phyloP scores from a whole-genome alignment of 2,888 invertebrate genomes.

The Lobophora halterata region DNA sequence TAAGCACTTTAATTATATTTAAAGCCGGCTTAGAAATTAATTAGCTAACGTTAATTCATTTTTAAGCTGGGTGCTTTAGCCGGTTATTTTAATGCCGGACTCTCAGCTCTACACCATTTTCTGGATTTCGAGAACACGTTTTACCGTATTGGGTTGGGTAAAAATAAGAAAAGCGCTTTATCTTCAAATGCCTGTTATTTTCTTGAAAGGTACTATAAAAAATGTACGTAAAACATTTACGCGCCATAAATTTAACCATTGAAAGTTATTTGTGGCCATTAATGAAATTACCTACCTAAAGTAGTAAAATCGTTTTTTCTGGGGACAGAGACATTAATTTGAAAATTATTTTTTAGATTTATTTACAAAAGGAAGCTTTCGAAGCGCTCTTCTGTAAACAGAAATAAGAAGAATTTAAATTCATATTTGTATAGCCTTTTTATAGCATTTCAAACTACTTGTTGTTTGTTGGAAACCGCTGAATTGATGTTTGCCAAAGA shows the following conservation, averaged over 20 bases:
- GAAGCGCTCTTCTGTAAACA: too few species aligned
- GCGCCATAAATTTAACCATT: conserved; percentile 67
- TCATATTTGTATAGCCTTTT: too few species aligned
- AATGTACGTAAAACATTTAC: conserved; percentile 67
- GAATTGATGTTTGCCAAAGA: too few species aligned
- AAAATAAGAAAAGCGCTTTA: conserved; percentile 61
- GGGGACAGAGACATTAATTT: conserved; percentile 4
- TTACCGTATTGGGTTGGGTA: conserved; percentile 54
- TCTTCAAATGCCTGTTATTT: conserved; percentile 70
- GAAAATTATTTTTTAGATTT: conserved; percentile 5
- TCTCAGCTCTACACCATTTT: conserved; percentile 50
- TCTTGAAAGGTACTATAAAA: conserved; percentile 70
- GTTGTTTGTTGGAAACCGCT: too few species aligned
- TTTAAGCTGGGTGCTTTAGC: neutral
- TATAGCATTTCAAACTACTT: too few species aligned
- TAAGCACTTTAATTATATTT: too few species aligned
- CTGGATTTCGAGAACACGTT: conserved; percentile 61
- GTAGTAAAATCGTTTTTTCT: conserved; percentile 34
- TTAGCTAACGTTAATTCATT: too few species aligned
- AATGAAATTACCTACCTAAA: conserved; percentile 56
- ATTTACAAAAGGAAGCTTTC: conserved; percentile 2
- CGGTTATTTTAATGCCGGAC: neutral
- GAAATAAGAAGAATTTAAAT: too few species aligned
- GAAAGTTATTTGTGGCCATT: conserved; percentile 62
- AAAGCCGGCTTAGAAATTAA: too few species aligned